Evolutionary conservation across 1,140 invertebrate genomes (phyloP).

Genomic region (Leptinotarsa texana): DNA sequence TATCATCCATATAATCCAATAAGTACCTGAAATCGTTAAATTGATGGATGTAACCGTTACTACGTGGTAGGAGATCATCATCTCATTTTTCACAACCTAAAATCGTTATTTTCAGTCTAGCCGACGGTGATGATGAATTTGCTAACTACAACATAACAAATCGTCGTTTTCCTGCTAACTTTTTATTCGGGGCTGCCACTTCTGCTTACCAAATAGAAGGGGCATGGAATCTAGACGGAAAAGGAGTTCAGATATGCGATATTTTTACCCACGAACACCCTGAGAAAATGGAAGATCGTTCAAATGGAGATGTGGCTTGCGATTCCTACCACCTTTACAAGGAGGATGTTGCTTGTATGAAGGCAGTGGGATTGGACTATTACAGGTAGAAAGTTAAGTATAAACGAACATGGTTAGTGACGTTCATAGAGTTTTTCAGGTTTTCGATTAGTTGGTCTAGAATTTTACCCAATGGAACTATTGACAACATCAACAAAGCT

Average conservation of each 20-base stretch:
- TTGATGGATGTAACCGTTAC: too few relatives aligned
- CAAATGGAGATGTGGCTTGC: conserved; percentile 62
- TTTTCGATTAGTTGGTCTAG: conserved; percentile 67
- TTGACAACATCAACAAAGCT: conserved; percentile 61
- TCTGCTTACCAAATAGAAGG: conserved; percentile 56
- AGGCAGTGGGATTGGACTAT: conserved; percentile 57
- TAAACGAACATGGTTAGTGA: not conserved
- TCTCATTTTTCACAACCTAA: too few relatives aligned
- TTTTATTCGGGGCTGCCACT: conserved; percentile 51
- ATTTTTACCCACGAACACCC: conserved; percentile 60
- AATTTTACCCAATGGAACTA: conserved; percentile 43
- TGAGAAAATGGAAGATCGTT: conserved; percentile 58
- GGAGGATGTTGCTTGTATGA: conserved; percentile 59
- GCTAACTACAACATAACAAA: conserved; percentile 17
- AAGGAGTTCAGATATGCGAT: conserved; percentile 62
- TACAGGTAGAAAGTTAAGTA: conserved; percentile 47
- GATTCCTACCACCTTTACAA: conserved; percentile 64
- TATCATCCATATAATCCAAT: too few relatives aligned
- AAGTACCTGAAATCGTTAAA: too few relatives aligned
- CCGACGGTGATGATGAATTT: conserved; percentile 20
- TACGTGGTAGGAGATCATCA: too few relatives aligned
- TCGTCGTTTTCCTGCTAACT: conserved; percentile 57
- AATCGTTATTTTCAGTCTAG: not conserved
- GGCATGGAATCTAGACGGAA: conserved; percentile 54
- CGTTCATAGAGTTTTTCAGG: conserved; percentile 47